Evolutionary conservation across 2,797 vertebrate species (phyloP).

Genomic region (Pseudochaenichthys georgianus): DNA sequence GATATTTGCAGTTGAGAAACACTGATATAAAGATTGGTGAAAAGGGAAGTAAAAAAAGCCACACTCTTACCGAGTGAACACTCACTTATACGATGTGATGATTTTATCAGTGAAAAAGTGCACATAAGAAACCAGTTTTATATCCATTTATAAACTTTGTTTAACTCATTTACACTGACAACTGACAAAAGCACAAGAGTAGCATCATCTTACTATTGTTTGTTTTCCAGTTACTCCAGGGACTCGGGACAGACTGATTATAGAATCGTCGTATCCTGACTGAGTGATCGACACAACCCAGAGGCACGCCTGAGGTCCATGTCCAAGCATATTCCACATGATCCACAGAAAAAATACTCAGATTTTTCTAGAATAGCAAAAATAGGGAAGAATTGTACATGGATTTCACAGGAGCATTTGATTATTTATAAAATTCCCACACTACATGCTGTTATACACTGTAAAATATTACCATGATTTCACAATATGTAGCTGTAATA

Average conservation of each 20-base stretch:
- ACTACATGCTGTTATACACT: background rate
- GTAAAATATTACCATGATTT: too few relatives aligned
- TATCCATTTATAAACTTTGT: background rate
- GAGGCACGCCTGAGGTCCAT: conserved; percentile 76
- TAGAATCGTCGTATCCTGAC: conserved; percentile 70
- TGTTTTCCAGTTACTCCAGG: conserved; percentile 76
- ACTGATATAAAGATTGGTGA: background rate
- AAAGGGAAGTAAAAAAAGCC: background rate
- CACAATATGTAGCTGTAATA: too few relatives aligned
- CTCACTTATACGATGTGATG: background rate
- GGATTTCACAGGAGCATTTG: background rate
- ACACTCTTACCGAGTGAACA: background rate
- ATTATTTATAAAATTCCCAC: background rate
- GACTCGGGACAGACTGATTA: conserved; percentile 39
- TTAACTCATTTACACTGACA: background rate
- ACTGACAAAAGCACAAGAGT: background rate
- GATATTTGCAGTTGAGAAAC: conserved; percentile 18
- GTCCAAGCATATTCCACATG: conserved; percentile 45
- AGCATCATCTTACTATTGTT: conserved; percentile 51
- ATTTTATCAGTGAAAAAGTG: background rate
- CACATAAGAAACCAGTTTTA: background rate
- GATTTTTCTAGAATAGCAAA: conserved; percentile 58
- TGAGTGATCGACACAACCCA: conserved; percentile 77
- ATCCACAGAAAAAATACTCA: conserved; percentile 37
- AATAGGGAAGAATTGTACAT: background rate